Evolutionary conservation across 2,797 vertebrate genomes (phyloP), one percentile per base, ranked within the genome.

Genomic region (Glossophaga mutica): DNA sequence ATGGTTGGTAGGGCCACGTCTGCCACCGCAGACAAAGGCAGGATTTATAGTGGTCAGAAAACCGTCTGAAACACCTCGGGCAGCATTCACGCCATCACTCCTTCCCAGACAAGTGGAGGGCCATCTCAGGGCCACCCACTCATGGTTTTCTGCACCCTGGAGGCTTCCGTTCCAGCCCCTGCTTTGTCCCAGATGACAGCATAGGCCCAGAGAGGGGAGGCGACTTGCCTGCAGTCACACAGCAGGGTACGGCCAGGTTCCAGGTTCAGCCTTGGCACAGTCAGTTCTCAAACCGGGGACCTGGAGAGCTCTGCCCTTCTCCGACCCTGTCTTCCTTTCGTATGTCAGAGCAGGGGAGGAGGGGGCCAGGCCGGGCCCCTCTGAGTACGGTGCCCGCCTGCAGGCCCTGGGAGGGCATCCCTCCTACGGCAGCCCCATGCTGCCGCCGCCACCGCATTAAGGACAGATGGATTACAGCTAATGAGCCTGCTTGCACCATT

Each of bases 391-490:
- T 84, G 85, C 87, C 93, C 24, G 44, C 82, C 37, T 6, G 14
- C 92, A 5, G 46, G 62, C 74, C 93, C 95, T 52, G 73, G 93
- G 93, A 85, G 91, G 94, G 93, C 65, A 62, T 92, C 87, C 94
- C 90, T 94, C 79, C 48, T 76, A 94, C 82, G 39, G 10, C 83
- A 76, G 96, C 92, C 94, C 57, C 12, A n/a, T 15, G 39, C 50
- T 34, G 15, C 52, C 22, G 1, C 86, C 26, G 1, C 86, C 79
- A 1, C 86, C 18, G 48, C 88, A 91, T 97, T 96, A 94, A 97
- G 97, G 97, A 97, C 97, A 97, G 97, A 97, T 97, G 97, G 98
- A 96, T 97, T 90, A 88, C 91, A 94, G 97, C 98, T 98, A 97
- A 98, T 97, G 98, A 98, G 98, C 96, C 97, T 97, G 96, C 97